phyloP scores from a whole-genome alignment of 2,113 vertebrate species.

The Serilophus lunatus region DNA sequence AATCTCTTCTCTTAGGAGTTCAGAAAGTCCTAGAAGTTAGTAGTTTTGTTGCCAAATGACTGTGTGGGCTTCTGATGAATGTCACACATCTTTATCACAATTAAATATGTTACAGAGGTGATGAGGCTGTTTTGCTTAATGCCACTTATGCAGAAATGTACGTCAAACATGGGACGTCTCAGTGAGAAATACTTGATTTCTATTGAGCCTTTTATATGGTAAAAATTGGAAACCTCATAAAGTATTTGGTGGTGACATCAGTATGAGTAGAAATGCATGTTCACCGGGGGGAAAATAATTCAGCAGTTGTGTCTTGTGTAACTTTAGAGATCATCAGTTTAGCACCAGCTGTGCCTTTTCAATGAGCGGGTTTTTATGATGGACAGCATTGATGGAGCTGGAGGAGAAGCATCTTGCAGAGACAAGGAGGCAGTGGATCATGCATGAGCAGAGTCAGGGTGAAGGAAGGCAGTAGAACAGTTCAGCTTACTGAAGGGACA shows the following conservation, averaged over 20 bases:
- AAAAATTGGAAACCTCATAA: not conserved
- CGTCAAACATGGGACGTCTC: not conserved
- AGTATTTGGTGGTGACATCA: not conserved
- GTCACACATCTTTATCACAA: not conserved
- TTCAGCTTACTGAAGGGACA: not conserved
- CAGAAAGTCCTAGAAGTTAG: slow-evolving; percentile 32
- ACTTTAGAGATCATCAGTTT: not conserved
- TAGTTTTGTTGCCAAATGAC: slow-evolving; percentile 26
- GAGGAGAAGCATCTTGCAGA: not conserved
- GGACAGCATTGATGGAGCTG: not conserved
- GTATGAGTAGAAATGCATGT: not conserved
- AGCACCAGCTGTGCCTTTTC: not conserved
- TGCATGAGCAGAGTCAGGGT: not conserved
- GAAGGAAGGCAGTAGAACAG: not conserved
- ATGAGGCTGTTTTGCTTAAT: not conserved
- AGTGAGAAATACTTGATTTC: not conserved
- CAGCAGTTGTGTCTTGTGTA: not conserved
- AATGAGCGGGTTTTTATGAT: not conserved
- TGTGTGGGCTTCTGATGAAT: not conserved
- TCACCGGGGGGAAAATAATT: not conserved
- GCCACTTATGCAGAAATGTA: not conserved
- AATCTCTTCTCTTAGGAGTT: slow-evolving; percentile 24
- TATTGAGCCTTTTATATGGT: not conserved
- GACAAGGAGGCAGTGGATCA: not conserved
- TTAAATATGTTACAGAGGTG: slow-evolving; percentile 6